Percentiles rank a stretch among this genome's conserved stretches.
Conservation (phyloP, 2,888 invertebrate species). For the Drosophila putrida region DNA sequence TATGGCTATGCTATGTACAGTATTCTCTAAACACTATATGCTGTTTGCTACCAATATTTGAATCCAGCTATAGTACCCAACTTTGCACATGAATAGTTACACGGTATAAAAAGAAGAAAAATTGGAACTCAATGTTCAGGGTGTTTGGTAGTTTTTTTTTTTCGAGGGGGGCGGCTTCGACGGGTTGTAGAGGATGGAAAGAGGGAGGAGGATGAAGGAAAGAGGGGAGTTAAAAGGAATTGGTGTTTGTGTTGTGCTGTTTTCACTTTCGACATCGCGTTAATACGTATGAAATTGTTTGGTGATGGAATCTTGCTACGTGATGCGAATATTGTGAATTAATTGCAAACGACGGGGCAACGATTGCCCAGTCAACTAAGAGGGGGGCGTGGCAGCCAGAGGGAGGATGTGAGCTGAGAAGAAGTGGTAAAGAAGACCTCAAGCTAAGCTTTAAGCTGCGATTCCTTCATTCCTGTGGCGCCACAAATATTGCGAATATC, state of each 20-base stretch:
- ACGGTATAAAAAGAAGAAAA: constrained; percentile 6
- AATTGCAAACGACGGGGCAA: constrained; percentile 64
- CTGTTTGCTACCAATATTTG: background rate
- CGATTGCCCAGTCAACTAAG: background rate
- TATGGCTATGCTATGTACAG: too few relatives aligned
- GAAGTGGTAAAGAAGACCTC: background rate
- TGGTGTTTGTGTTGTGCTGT: constrained; percentile 47
- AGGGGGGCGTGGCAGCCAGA: constrained; percentile 2
- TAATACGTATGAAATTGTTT: constrained; percentile 83
- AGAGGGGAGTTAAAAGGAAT: constrained; percentile 12
- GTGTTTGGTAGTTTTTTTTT: constrained; percentile 5
- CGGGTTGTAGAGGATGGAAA: background rate
- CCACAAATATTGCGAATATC: background rate
- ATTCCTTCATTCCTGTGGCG: background rate
- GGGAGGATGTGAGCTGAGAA: background rate
- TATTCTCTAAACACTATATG: too few relatives aligned
- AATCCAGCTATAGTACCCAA: background rate
- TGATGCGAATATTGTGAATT: constrained; percentile 77
- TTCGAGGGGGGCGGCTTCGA: background rate
- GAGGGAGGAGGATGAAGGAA: too few relatives aligned
- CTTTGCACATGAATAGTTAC: background rate
- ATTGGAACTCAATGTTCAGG: constrained; percentile 11
- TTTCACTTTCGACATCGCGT: constrained; percentile 78
- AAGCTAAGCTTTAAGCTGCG: constrained; percentile 33
- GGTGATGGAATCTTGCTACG: constrained; percentile 78